These are phyloP conservation scores for Xanthorhoe spadicearia DNA, from an alignment of 2,888 invertebrate genomes.

Conservation along the genomic window DNA sequence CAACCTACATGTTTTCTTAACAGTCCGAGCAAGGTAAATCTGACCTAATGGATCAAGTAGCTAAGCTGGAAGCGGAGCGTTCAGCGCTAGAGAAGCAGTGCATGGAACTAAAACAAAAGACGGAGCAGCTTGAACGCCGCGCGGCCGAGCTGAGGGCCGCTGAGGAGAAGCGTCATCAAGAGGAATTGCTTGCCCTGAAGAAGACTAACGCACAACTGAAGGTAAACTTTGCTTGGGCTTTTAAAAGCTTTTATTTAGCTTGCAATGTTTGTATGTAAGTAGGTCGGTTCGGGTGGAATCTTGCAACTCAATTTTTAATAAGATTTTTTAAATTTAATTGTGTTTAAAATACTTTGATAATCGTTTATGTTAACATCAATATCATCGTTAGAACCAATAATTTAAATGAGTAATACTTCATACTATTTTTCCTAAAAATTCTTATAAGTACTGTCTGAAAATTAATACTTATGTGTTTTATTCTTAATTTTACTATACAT, in stretches of 20 bases:
- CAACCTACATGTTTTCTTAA: neutral
- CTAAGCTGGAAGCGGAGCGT: slow-evolving; percentile 88
- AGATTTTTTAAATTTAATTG: too few relatives aligned
- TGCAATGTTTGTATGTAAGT: too few relatives aligned
- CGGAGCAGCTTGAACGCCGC: slow-evolving; percentile 93
- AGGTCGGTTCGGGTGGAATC: too few relatives aligned
- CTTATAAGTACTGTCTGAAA: too few relatives aligned
- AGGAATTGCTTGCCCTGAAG: slow-evolving; percentile 96
- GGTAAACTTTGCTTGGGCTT: slow-evolving; percentile 61
- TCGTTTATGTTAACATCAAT: too few relatives aligned
- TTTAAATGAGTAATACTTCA: too few relatives aligned
- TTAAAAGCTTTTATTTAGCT: neutral
- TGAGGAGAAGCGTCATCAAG: slow-evolving; percentile 96
- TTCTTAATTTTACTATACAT: neutral
- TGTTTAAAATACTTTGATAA: too few relatives aligned
- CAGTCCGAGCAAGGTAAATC: slow-evolving; percentile 95
- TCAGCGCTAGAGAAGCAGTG: slow-evolving; percentile 86
- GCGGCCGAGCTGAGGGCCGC: slow-evolving; percentile 93
- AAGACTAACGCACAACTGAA: slow-evolving; percentile 97
- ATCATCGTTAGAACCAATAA: too few relatives aligned
- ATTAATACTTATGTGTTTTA: neutral
- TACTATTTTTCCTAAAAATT: too few relatives aligned
- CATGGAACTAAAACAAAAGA: slow-evolving; percentile 84
- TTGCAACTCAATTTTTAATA: too few relatives aligned
- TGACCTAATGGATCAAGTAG: slow-evolving; percentile 90